phyloP scores from a whole-genome alignment of 2,888 invertebrate genomes.

The Stegana nigrithorax region DNA sequence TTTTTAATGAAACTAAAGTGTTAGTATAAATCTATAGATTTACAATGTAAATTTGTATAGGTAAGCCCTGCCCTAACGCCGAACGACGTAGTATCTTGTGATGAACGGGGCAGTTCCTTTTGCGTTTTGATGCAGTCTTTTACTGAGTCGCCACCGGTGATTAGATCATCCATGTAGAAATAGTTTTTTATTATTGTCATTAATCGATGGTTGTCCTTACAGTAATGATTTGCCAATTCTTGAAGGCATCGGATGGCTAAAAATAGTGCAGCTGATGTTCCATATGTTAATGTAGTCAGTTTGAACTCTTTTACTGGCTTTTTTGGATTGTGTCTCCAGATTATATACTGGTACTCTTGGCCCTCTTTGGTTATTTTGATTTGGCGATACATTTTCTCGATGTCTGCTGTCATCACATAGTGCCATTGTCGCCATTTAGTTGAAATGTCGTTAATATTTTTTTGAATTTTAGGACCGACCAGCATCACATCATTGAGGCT shows the following conservation, averaged over 20 bases:
- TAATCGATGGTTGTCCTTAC: constrained; percentile 17
- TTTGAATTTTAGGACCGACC: constrained; percentile 45
- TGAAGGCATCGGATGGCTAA: background rate
- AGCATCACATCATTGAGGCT: constrained; percentile 44
- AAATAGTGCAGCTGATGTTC: constrained; percentile 35
- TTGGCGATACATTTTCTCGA: constrained; percentile 52
- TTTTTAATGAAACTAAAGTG: too few relatives aligned
- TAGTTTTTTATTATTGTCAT: constrained; percentile 32
- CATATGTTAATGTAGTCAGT: constrained; percentile 45
- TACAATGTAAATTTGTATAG: too few relatives aligned
- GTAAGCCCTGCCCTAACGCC: too few relatives aligned
- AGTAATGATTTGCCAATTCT: constrained; percentile 7
- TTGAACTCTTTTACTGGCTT: constrained; percentile 30
- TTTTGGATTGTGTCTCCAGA: constrained; percentile 39
- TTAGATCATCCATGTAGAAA: constrained; percentile 32
- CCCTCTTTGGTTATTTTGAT: constrained; percentile 38
- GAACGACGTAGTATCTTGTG: too few relatives aligned
- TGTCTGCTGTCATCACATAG: constrained; percentile 44
- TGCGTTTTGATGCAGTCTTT: constrained; percentile 24
- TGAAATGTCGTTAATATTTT: constrained; percentile 37
- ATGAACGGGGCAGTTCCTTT: constrained; percentile 6
- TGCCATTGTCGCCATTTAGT: constrained; percentile 27
- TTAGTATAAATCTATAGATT: too few relatives aligned
- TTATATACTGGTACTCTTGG: constrained; percentile 37
- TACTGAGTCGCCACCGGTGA: constrained; percentile 30